Evolutionary conservation across 2,113 vertebrate species (phyloP).

Genomic region (Tautogolabrus adspersus): DNA sequence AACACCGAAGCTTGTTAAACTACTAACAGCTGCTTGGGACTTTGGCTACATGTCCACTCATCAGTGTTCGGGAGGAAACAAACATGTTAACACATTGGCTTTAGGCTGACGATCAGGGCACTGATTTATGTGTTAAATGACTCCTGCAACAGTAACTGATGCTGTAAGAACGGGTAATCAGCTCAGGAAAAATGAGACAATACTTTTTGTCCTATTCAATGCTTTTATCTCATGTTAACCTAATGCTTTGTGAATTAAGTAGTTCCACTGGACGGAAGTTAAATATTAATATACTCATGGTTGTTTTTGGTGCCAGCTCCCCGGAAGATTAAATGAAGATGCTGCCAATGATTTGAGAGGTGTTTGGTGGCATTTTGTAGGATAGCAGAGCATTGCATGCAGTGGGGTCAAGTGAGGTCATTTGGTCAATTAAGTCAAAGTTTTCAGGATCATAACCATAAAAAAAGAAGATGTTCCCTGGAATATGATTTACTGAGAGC

Average conservation of each 20-base stretch:
- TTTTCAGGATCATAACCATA: too few species aligned
- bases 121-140: constrained; percentile 7
- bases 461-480: too few species aligned
- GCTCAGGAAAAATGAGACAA: background rate
- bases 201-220: background rate
- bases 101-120: background rate
- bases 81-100: constrained; percentile 8
- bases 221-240: too few species aligned
- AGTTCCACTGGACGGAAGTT: too few species aligned
- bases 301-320: background rate
- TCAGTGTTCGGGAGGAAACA: background rate
- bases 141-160: background rate
- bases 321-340: background rate
- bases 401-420: background rate
- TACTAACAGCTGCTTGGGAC: constrained; percentile 42
- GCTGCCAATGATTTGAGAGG: too few species aligned
- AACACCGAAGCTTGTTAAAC: constrained; percentile 6
- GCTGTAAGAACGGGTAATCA: constrained; percentile 13
- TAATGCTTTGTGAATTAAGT: too few species aligned
- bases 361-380: too few species aligned
- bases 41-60: background rate
- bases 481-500: too few species aligned
- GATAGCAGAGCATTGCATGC: too few species aligned
- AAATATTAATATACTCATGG: background rate
- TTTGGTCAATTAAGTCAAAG: background rate